phyloP scores from a whole-genome alignment of 1,140 invertebrate genomes.

The Brachionus plicatilis region DNA sequence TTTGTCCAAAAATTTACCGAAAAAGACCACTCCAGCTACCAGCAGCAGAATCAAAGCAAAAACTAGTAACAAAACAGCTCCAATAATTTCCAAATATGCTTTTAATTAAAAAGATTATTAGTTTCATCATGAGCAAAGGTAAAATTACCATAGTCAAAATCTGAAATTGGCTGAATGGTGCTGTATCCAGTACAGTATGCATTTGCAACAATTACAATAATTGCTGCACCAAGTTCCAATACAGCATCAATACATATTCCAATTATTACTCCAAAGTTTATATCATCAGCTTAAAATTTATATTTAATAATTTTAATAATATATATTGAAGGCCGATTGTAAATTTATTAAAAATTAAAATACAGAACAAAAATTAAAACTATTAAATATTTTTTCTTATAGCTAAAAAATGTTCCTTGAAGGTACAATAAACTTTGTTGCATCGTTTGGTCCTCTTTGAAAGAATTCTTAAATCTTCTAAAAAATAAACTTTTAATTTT shows the following conservation, averaged over 20 bases:
- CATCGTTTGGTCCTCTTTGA: no score
- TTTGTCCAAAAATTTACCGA: not conserved
- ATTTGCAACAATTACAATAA: not conserved
- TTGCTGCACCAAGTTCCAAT: not conserved
- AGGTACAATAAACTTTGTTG: no score
- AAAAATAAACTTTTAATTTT: no score
- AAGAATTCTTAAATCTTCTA: no score
- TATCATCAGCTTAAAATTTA: not conserved
- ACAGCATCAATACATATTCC: not conserved
- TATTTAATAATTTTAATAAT: not conserved
- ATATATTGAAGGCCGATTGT: no score
- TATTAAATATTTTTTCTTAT: not conserved
- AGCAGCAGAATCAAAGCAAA: slow-evolving; percentile 8
- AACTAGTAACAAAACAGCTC: slow-evolving; percentile 16
- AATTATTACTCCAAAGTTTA: not conserved
- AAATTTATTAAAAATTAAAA: no score
- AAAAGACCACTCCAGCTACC: not conserved
- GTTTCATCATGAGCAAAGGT: no score
- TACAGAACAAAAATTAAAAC: no score
- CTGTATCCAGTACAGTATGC: slow-evolving; percentile 26
- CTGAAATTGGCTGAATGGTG: not conserved
- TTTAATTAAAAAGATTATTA: not conserved
- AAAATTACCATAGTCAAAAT: slow-evolving; percentile 15
- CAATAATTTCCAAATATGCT: slow-evolving; percentile 38
- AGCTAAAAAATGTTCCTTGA: no score